Base-by-base conservation (phyloP, 2,888 invertebrate species). In the Liodrosophila aerea region DNA sequence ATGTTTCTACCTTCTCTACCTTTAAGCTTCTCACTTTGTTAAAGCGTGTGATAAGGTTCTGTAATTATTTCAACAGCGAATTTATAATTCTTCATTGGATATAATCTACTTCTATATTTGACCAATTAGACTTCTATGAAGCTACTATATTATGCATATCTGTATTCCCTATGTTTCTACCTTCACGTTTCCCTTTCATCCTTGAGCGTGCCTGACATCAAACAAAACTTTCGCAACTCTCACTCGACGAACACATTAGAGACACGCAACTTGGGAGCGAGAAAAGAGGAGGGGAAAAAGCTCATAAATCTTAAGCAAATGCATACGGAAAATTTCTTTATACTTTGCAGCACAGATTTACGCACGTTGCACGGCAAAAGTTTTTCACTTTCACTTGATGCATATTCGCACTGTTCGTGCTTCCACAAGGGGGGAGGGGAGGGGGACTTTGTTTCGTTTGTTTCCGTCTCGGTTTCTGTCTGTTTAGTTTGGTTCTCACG, bases 311-410 rank as follows among this genome's bases (percentile, higher is more conserved):
- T 67, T 16, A 22, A 44, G 31, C 16, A 59, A 68, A 67, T 77
- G 72, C 80, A 69, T 82, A 68, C 54, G 52, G 63, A 60, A 74
- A 63, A 82, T 82, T 68, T 54, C 59, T 68, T 57, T 59, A 73
- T 81, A 63, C 63, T 67, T 64, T 66, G 49, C 39, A 58, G 59
- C 65, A 53, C 61, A 71, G 82, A 84, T 84, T 81, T 81, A 77
- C 67, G 77, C 22, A 22, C 64, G 65, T 56, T 64, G 67, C 65
- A 71, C 64, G 68, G 64, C 43, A 56, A 74, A 82, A 74, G 64
- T 82, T 80, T 82, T 78, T 77, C 85, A 80, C 78, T 85, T 85
- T 85, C 78, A 82, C 66, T 74, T 72, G 69, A 68, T 78, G 78
- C 75, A 78, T 77, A 51, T 54, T 51, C 36, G 18, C 39, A n/a